Conservation (phyloP, 2,113 vertebrate genomes). For the Dicaeum eximium region DNA sequence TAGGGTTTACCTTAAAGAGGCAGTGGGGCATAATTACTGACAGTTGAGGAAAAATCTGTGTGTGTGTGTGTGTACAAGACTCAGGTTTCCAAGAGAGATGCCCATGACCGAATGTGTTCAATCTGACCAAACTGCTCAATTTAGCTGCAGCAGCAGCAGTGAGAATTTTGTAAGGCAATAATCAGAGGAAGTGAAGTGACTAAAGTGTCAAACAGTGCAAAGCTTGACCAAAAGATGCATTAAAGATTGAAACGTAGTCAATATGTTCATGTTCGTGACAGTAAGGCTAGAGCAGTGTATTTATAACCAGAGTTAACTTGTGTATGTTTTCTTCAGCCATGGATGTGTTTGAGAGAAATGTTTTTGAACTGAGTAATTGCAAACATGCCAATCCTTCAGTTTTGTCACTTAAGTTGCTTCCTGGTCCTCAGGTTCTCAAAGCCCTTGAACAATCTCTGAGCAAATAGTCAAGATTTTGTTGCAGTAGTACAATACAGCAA, state of each 20-base stretch:
- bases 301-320: background rate
- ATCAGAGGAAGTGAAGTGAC: background rate
- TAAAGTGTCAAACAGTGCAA: background rate
- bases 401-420: background rate
- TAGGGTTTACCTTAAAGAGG: background rate
- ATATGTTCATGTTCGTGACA: background rate
- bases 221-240: background rate
- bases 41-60: background rate
- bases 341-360: background rate
- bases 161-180: background rate
- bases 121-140: fast-evolving
- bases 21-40: background rate
- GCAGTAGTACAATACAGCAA: background rate
- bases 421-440: background rate
- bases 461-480: background rate
- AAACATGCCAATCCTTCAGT: background rate
- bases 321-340: background rate
- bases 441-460: background rate
- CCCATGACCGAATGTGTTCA: fast-evolving
- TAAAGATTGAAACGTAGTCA: background rate
- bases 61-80: background rate
- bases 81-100: fast-evolving
- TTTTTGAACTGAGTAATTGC: background rate
- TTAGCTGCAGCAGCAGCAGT: background rate
- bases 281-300: background rate